Percentiles rank a stretch among this genome's conserved stretches.
Evolutionary conservation across 2,888 invertebrate genomes (phyloP).

Genomic region (Ypsolopha scabrella): DNA sequence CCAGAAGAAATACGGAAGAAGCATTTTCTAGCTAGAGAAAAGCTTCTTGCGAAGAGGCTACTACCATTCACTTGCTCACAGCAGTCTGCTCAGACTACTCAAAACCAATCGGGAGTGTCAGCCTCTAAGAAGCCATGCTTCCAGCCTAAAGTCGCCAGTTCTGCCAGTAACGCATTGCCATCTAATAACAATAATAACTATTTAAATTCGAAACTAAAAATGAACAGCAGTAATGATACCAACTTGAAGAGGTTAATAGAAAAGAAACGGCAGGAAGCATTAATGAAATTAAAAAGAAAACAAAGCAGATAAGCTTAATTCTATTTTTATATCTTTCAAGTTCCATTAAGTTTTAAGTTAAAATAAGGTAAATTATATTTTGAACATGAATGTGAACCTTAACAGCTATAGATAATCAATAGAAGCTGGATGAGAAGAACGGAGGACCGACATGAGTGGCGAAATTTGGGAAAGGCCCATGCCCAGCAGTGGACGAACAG

Average conservation of each 20-base stretch:
- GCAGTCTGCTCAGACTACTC: not conserved
- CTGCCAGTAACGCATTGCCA: too few relatives aligned
- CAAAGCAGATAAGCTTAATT: constrained; percentile 13
- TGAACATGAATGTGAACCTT: too few relatives aligned
- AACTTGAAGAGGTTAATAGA: constrained; percentile 49
- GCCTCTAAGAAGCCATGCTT: constrained; percentile 27
- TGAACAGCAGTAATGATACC: constrained; percentile 7
- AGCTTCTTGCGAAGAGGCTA: constrained; percentile 62
- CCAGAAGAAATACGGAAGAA: constrained; percentile 74
- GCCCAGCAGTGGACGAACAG: too few relatives aligned
- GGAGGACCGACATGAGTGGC: too few relatives aligned
- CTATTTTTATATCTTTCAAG: too few relatives aligned
- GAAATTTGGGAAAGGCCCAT: too few relatives aligned
- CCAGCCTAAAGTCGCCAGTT: constrained; percentile 32
- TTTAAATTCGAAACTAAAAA: constrained; percentile 4
- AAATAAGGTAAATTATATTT: too few relatives aligned
- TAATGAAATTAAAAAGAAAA: constrained; percentile 49
- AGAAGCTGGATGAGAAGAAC: too few relatives aligned
- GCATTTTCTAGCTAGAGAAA: constrained; percentile 70
- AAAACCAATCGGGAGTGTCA: not conserved
- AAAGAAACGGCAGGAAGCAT: constrained; percentile 58
- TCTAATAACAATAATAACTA: constrained; percentile 1
- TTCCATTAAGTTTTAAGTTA: too few relatives aligned
- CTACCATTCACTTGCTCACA: constrained; percentile 48
- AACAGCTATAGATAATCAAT: too few relatives aligned